Base-by-base conservation (phyloP, 2,888 invertebrate species). In the Apoda limacodes region DNA sequence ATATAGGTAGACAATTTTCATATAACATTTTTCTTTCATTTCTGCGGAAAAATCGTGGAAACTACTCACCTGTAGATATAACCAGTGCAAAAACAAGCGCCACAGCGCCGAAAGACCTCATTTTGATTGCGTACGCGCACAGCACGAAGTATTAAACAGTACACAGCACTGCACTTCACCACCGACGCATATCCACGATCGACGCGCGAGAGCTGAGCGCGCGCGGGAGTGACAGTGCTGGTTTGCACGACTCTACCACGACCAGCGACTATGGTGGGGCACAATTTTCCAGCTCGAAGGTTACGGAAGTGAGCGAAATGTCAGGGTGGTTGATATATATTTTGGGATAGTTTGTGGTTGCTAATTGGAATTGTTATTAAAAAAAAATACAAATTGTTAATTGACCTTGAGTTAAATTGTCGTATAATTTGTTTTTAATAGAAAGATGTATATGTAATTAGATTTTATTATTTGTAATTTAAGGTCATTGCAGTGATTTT, bases 191-290 rank as follows among this genome's bases (percentile, higher is more conserved):
- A 61, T 60, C 58, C 59, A 50, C 50, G 47, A 50, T 45, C 37
- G 53, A 60, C 69, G 72, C 78, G 78, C 78, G 71, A 50, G 53
- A 60, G 66, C 60, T 64, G 63, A 59, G 72, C 78, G 75, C 80
- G 72, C 48, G 55, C 64, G 60, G 38, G 37, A 48, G 45, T 44
- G 44, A 43, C 35, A 35, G 37, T 34, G 32, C 28, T 31, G 32
- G 29, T 17, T 11, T 10, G 28, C 32, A 22, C 64, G 60, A 49
- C 63, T 35, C 32, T 34, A 34, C 34, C 42, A 44, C 35, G 30
- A 38, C 35, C 29, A 41, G 30, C 28, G 52, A 53, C 64, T 43
- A 63, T 63, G 65, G 64, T 45, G 50, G 39, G 52, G 54, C 49
- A 57, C 54, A 48, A 50, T 56, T 55, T 33, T 37, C 32, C 31